Base-by-base conservation (phyloP, 2,797 vertebrate genomes). In the Hippocampus kuda region DNA sequence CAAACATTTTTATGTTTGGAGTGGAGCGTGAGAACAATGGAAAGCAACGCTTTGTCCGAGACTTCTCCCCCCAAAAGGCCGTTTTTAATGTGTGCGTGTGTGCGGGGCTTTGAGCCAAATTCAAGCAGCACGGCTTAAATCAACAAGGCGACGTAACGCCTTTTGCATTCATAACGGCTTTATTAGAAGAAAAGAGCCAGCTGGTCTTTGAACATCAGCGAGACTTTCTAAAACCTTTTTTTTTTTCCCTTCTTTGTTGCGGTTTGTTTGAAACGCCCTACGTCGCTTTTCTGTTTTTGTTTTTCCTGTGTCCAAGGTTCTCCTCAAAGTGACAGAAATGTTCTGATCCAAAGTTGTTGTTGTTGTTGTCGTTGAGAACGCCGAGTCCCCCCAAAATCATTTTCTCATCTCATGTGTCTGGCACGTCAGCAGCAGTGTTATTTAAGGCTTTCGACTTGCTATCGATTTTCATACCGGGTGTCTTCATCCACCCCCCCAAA, bases 151-250 rank as follows among this genome's bases (percentile, higher is more conserved):
- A 64, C 41, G 12, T 24, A 44, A 44, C n/a, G 62, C 11, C 9
- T 44, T 24, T 64, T 15, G 62, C 53, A 0, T n/a, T 64, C 62
- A 64, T 18, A 65, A 65, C 41, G n/a, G 26, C 38, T 65, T 46
- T 38, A 65, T 48, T 46, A 65, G 63, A 65, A 16, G 59, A 61
- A 34, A 61, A 61, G 59, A 30, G 63, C 42, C 63, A 65, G 63
- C 63, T 46, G 63, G 42, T 46, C 42, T 26, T 48, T 46, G n/a
- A 46, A 65, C 63, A 48, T 24, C 42, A 42, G 22, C 24, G 24
- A 26, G 12, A 46, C n/a, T 64, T 65, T 65, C 27, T 26, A 24
- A 59, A 59, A 57, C 24, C 56, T 30, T 34, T 38, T 48, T 41
- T n/a, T 62, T 63, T 26, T n/a, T 2, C 8, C n/a, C n/a, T 15